Conservation (phyloP, 2,888 invertebrate genomes). For the Ormyrus rosae region DNA sequence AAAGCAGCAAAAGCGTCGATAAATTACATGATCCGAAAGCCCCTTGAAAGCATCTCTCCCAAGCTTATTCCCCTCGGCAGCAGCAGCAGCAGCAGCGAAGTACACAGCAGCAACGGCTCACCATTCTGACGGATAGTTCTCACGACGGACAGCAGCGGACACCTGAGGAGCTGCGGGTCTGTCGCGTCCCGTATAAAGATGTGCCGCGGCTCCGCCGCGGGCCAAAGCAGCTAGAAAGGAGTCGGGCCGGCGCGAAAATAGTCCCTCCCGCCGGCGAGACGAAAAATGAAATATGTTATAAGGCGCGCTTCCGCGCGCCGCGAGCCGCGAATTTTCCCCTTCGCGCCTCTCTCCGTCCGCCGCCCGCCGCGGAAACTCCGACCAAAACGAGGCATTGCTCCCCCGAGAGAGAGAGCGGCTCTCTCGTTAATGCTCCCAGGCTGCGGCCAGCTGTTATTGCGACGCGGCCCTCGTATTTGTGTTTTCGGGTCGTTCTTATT, state of each 20-base stretch:
- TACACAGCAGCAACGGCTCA: slow-evolving; percentile 61
- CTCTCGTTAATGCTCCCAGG: neutral
- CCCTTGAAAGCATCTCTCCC: no score
- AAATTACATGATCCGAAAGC: no score
- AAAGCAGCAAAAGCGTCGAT: no score
- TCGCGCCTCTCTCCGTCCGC: neutral
- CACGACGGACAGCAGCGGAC: slow-evolving; percentile 67
- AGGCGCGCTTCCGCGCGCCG: slow-evolving; percentile 58
- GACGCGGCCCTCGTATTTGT: neutral
- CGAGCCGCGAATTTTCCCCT: neutral
- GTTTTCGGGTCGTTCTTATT: neutral
- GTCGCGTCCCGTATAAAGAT: slow-evolving; percentile 72
- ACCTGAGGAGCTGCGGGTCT: slow-evolving; percentile 70
- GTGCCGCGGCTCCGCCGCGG: slow-evolving; percentile 62
- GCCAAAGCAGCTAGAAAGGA: slow-evolving; percentile 73
- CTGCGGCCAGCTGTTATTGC: neutral
- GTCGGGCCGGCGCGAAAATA: slow-evolving; percentile 48
- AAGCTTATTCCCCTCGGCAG: no score
- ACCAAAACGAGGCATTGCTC: no score
- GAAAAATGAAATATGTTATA: slow-evolving; percentile 76
- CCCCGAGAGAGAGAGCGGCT: no score
- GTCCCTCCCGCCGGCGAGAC: slow-evolving; percentile 50
- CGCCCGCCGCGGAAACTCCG: neutral
- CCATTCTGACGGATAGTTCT: slow-evolving; percentile 69
- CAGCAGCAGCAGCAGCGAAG: no score